Percentiles rank a stretch among this genome's conserved stretches.
phyloP scores from a whole-genome alignment of 1,140 invertebrate genomes.

The Drosophila pseudoananassae region DNA sequence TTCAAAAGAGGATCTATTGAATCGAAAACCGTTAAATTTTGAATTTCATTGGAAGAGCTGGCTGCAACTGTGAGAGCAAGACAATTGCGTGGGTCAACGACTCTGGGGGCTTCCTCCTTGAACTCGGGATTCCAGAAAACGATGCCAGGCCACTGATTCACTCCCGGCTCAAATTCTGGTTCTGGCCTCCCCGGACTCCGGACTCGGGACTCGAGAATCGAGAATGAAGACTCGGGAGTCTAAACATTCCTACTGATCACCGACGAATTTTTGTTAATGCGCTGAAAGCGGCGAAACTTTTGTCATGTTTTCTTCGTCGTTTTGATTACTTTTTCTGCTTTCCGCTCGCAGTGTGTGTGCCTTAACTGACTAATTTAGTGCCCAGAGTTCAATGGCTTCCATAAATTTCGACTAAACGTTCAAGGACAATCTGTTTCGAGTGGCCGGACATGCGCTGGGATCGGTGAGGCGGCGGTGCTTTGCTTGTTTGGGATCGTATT shows the following conservation, averaged over 20 bases:
- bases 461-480: constrained; percentile 11
- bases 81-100: constrained; percentile 61
- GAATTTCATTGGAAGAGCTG: constrained; percentile 44
- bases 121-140: constrained; percentile 16
- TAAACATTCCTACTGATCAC: constrained; percentile 14
- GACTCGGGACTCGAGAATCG: background rate
- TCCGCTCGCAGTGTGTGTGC: constrained; percentile 33
- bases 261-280: constrained; percentile 69
- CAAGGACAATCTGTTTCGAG: constrained; percentile 73
- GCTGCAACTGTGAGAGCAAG: constrained; percentile 13
- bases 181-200: background rate
- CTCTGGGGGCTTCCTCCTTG: constrained; percentile 38
- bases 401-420: constrained; percentile 80
- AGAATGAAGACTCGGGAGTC: background rate
- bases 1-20: too few relatives aligned
- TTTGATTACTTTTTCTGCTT: constrained; percentile 24
- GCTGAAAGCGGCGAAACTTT: constrained; percentile 71
- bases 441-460: constrained; percentile 20
- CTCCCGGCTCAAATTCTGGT: constrained; percentile 4
- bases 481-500: constrained; percentile 56
- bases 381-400: constrained; percentile 77
- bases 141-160: constrained; percentile 35
- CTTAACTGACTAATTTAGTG: constrained; percentile 80
- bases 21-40: constrained; percentile 44
- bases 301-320: constrained; percentile 62